Base-by-base conservation (phyloP, 2,888 invertebrate species). In the Macrosiphum euphorbiae region DNA sequence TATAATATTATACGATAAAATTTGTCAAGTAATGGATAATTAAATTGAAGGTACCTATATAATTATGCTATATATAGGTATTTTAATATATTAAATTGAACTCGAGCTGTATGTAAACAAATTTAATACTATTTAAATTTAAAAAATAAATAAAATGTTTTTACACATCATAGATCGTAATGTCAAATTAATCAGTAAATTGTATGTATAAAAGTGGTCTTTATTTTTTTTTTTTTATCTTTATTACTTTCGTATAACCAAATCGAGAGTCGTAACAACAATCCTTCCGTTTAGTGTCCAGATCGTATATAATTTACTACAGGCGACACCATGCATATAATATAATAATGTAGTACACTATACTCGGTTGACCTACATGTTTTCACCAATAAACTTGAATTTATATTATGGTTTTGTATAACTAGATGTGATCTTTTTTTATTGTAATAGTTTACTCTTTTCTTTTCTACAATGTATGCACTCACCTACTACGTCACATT, bases 351-450 rank as follows among this genome's bases (percentile, higher is more conserved):
- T 78, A 35, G 78, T 78, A 35, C 35, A 35, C 78, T 78, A 78
- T 35, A 55, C 55, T 91, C 55, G 5, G 85, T 44, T 86, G 91
- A 91, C 85, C 58, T 91, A 91, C 55, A 91, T 91, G 55, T 86
- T 91, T 91, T 91, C 85, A 85, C 85, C 85, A 47, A 91, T 85
- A 85, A 91, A 91, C 91, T 85, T 55, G 91, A 28, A 85, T 10
- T 35, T 58, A 58, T 41, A 88, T 88, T 55, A 58, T 41, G 61
- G n/a, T 67, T 90, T 50, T 90, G 28, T 35, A 50, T 90, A 50
- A n/a, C 35, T 67, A 67, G n/a, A 47, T 28, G 35, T 90, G 47
- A 24, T 67, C 44, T 35, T 67, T 90, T 55, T n/a, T 91, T 91
- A 91, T 85, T 85, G 85, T 85, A 44, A n/a, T 86, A 47, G 84